These are phyloP conservation scores for Coryphaenoides rupestris DNA, from an alignment of 2,113 vertebrate genomes.

Conservation along the genomic window DNA sequence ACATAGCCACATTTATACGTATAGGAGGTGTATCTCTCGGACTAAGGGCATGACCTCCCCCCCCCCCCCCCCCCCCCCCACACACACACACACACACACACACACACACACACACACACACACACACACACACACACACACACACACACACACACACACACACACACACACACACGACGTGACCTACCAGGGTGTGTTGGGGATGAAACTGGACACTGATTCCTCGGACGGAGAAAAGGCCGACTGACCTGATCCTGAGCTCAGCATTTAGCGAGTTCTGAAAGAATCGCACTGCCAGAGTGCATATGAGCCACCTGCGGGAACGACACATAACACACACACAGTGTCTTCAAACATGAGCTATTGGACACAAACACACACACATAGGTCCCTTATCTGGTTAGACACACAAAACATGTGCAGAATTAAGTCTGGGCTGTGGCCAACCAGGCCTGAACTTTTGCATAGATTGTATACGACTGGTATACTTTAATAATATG, in stretches of 20 bases:
- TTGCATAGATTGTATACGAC: background rate
- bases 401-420: background rate
- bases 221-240: constrained; percentile 86
- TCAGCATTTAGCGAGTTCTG: constrained; percentile 82
- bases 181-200: constrained; percentile 86
- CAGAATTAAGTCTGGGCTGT: no score
- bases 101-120: background rate
- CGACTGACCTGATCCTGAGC: constrained; percentile 86
- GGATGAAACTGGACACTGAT: constrained; percentile 89
- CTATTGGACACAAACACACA: background rate
- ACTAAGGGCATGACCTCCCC: no score
- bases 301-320: constrained; percentile 82
- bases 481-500: background rate
- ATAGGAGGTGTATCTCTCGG: no score
- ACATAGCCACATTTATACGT: background rate
- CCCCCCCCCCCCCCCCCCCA: no score
- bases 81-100: background rate
- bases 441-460: background rate
- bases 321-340: background rate
- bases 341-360: background rate
- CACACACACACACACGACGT: background rate
- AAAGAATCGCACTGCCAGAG: constrained; percentile 81
- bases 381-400: no score
- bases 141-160: background rate
- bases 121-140: background rate